Base-by-base conservation (phyloP, 2,888 invertebrate genomes). In the Ptychoptera contaminata region DNA sequence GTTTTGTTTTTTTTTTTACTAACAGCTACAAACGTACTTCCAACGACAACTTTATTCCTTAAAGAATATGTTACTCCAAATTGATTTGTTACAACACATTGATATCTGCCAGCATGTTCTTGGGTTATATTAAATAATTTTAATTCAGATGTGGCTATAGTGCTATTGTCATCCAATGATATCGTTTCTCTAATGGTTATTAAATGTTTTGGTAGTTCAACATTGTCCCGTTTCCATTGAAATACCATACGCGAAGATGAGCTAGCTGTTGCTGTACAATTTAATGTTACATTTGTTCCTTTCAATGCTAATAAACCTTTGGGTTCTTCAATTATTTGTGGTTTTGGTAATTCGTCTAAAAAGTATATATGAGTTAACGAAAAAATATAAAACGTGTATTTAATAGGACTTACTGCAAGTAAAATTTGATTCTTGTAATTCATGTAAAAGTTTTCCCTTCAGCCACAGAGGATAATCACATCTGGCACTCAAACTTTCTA, bases 51-150 rank as follows among this genome's bases (percentile, higher is more conserved):
- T 59, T 79, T 79, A 10, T 90, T 85, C 61, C 84, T 86, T 45
- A 77, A 72, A 1, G 93, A 93, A 63, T 91, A 93, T 4, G 85
- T 84, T 8, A 85, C 82, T 7, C 93, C 94, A 67, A 82, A 91
- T 50, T 75, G 76, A 61, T 94, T 94, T 12, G 82, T 79, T 9
- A 90, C 87, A 50, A 91, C 78, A 68, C 96, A 96, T 63, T 96
- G 93, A 65, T 94, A 96, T 61, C 76, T 77, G 1, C 93, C 94
- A 48, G 83, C 82, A 62, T 90, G 81, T 37, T 75, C 71, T 65
- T 87, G 79, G 43, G 80, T 79, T 1, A 92, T 79, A 60, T 83
- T 80, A 34, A 69, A 68, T 49, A 94, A 72, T 42, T 78, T 73
- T 45, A 94, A 71, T 43, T 75, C 70, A 14, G 90, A 87, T 37